Evolutionary conservation across 2,113 vertebrate species (phyloP).

Genomic region (Gadus macrocephalus): DNA sequence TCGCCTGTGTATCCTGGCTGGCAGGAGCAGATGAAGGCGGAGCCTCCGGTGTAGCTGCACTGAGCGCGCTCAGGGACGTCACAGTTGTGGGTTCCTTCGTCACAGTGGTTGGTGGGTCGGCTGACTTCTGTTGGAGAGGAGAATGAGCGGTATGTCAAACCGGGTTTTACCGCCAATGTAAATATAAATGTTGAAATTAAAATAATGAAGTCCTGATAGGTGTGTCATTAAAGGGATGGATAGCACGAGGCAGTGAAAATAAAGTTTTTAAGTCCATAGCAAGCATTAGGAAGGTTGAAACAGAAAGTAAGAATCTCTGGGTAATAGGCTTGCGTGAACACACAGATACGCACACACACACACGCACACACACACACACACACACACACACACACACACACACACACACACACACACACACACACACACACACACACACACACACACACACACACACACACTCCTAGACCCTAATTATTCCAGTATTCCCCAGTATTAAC

Average conservation of each 20-base stretch:
- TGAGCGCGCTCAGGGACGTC: conserved; percentile 82
- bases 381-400: too few species aligned
- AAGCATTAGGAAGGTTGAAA: too few species aligned
- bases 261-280: background rate
- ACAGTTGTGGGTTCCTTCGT: conserved; percentile 76
- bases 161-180: background rate
- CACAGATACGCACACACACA: too few species aligned
- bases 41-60: conserved; percentile 79
- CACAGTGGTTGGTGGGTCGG: conserved; percentile 76
- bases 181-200: background rate
- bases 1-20: conserved; percentile 82
- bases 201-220: background rate
- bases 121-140: conserved; percentile 49
- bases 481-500: too few species aligned
- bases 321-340: too few species aligned
- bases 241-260: background rate
- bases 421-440: too few species aligned
- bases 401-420: too few species aligned
- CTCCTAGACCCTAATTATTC: too few species aligned
- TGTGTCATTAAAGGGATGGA: background rate
- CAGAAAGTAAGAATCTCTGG: too few species aligned
- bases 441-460: too few species aligned
- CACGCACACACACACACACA: too few species aligned
- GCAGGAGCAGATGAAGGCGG: conserved; percentile 80
- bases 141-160: background rate